Conservation (phyloP, 1,140 invertebrate species). For the Lepidotrigona ventralis region DNA sequence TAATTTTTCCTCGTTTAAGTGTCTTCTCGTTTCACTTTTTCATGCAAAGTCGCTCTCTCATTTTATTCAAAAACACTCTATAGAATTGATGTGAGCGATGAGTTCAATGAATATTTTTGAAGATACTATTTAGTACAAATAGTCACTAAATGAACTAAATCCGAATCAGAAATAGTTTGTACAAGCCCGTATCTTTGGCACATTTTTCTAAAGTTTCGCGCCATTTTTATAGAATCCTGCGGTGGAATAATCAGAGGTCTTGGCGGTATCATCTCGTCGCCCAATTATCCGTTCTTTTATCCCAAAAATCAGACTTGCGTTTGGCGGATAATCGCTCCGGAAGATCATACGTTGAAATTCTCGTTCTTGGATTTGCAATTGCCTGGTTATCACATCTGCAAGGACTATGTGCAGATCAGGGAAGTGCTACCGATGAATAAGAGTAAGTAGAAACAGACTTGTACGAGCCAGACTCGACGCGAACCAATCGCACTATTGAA, state of each 20-base stretch:
- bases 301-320: slow-evolving; percentile 81
- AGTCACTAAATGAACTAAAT: no score
- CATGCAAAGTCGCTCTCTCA: no score
- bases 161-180: background rate
- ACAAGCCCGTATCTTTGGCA: background rate
- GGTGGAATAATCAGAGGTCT: slow-evolving; percentile 81
- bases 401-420: slow-evolving; percentile 71
- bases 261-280: slow-evolving; percentile 80
- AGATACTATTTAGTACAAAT: no score
- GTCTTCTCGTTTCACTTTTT: no score
- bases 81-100: no score
- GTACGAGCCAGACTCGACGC: background rate
- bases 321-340: slow-evolving; percentile 82
- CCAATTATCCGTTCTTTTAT: slow-evolving; percentile 82
- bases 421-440: slow-evolving; percentile 68
- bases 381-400: slow-evolving; percentile 62
- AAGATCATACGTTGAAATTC: slow-evolving; percentile 79
- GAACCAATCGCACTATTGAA: background rate
- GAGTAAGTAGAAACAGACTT: slow-evolving; percentile 52
- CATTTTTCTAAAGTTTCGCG: background rate
- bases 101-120: no score
- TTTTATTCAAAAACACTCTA: no score
- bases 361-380: slow-evolving; percentile 80
- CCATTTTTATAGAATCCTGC: slow-evolving; percentile 72
- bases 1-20: no score